phyloP scores from a whole-genome alignment of 1,140 invertebrate species.

The Diuraphis noxia region DNA sequence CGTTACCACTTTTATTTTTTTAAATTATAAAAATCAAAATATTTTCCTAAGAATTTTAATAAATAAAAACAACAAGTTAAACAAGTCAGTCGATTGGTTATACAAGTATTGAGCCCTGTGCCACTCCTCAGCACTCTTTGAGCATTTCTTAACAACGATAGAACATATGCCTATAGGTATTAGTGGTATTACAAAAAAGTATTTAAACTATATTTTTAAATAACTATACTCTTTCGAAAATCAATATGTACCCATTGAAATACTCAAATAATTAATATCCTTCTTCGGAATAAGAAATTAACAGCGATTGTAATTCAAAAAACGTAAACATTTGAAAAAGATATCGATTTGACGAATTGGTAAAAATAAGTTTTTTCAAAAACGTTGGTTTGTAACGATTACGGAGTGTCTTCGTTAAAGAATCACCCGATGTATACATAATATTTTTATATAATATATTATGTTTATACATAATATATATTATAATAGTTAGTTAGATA shows the following conservation, averaged over 20 bases:
- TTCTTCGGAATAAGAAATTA: background rate
- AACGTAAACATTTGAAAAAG: background rate
- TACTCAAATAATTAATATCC: background rate
- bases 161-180: too few relatives aligned
- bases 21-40: background rate
- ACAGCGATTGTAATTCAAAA: background rate
- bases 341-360: background rate
- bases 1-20: too few relatives aligned
- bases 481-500: background rate
- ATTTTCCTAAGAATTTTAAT: background rate
- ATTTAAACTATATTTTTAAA: too few relatives aligned
- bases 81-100: background rate
- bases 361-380: background rate
- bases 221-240: background rate
- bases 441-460: background rate
- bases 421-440: background rate
- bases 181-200: too few relatives aligned
- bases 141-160: too few relatives aligned
- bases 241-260: background rate
- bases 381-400: background rate
- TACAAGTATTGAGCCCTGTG: background rate
- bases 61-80: background rate
- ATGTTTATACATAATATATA: too few relatives aligned
- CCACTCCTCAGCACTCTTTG: background rate
- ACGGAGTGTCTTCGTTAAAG: background rate